Percentiles rank a stretch among this genome's conserved stretches.
These are phyloP conservation scores for Prunella fulvescens DNA, from an alignment of 2,113 vertebrate genomes.

Conservation along the genomic window DNA sequence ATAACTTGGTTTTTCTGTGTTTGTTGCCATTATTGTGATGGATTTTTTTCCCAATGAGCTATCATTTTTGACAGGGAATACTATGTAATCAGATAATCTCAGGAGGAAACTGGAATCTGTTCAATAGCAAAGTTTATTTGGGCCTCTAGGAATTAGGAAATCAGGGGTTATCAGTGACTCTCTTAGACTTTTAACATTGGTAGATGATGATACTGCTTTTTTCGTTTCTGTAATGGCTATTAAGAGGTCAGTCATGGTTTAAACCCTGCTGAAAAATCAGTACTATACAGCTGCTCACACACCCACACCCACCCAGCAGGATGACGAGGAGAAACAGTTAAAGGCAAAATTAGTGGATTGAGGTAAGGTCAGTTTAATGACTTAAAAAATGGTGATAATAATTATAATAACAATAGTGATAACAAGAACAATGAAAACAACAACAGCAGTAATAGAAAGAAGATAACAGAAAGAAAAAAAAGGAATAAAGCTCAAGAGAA, in stretches of 20 bases:
- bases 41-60: neutral
- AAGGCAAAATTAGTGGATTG: neutral
- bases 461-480: neutral
- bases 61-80: neutral
- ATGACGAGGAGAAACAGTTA: no score
- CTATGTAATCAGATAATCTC: neutral
- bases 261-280: neutral
- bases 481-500: neutral
- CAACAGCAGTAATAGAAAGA: neutral
- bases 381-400: neutral
- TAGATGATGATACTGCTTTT: neutral
- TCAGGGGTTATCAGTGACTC: neutral
- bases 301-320: neutral
- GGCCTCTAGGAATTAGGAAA: neutral
- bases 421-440: neutral
- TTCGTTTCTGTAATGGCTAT: neutral
- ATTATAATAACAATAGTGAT: no score
- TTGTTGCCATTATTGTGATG: neutral
- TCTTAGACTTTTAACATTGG: neutral
- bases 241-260: neutral
- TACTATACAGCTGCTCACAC: neutral
- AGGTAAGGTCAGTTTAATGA: neutral
- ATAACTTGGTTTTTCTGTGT: neutral
- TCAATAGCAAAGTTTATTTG: neutral
- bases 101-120: neutral